These are phyloP conservation scores for Anarsia innoxiella DNA, from an alignment of 2,888 invertebrate species.

Conservation along the genomic window DNA sequence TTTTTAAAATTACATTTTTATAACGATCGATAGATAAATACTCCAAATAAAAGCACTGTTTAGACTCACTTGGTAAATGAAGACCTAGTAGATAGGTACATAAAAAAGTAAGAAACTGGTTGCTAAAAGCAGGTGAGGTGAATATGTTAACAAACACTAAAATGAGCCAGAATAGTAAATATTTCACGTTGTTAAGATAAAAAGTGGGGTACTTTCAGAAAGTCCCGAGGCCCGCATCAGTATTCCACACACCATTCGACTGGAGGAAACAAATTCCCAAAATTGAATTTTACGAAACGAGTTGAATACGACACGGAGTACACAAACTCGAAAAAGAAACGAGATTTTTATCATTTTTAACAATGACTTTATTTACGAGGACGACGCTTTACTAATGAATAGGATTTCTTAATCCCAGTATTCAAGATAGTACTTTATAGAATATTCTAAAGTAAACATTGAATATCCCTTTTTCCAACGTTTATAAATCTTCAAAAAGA, in stretches of 20 bases:
- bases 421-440: no score
- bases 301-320: constrained; percentile 71
- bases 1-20: no score
- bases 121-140: no score
- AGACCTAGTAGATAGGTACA: no score
- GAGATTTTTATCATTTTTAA: constrained; percentile 67
- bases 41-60: no score
- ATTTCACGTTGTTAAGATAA: constrained; percentile 49
- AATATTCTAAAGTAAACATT: no score
- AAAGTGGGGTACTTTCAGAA: constrained; percentile 40
- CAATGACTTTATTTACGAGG: constrained; percentile 49
- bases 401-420: no score
- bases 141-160: no score
- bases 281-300: constrained; percentile 75
- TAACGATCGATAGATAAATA: no score
- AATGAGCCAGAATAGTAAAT: constrained; percentile 38
- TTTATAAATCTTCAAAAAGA: no score
- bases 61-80: no score
- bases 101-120: constrained; percentile 11
- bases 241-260: constrained; percentile 63
- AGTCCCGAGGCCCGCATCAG: constrained; percentile 54
- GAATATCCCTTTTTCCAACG: no score
- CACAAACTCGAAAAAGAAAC: constrained; percentile 63
- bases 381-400: background rate
- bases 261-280: constrained; percentile 74